Evolutionary conservation across 2,888 invertebrate species (phyloP), one percentile per base, ranked within the genome.

Genomic region (Melolontha melolontha): DNA sequence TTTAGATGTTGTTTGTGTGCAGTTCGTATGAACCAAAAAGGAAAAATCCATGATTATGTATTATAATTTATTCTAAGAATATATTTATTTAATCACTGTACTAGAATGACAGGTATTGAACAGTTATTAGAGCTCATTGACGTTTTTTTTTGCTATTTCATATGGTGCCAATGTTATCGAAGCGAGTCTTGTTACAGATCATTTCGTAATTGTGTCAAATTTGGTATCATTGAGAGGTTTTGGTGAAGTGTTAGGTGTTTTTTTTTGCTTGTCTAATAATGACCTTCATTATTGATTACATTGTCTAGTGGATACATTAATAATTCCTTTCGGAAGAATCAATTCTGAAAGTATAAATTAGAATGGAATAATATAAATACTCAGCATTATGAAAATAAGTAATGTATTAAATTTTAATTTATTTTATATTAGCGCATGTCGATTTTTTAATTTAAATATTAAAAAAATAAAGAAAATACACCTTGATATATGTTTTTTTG

Each of bases 261-360:
- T 16, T 27, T n/a, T 6, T 17, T 42, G 17, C 14, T n/a, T 8
- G 22, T 22, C 1, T 22, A 22, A 14, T 17, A 40, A 1, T 39
- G 59, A 62, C 59, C 59, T 62, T 62, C 59, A 47, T 12, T 14
- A 41, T 1, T 62, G 14, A 47, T 59, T 44, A 12, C 47, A 47
- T 47, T 47, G 16, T 47, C 34, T 62, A 16, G 10, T 47, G n/a
- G 41, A 5, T 16, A 41, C 22, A 34, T 52, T 52, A 52, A 34
- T 47, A 47, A 44, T 44, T 59, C 12, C 44, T 14, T 44, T 16
- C 16, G 29, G 47, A 47, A 8, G 14, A 47, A 47, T 49, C 59
- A 17, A 27, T 59, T 34, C 11, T 47, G 44, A 16, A 59, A 34
- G 16, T 34, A 59, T 14, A 34, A 39, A 16, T 12, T 14, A 29